These are phyloP conservation scores for Helostoma temminkii DNA, from an alignment of 2,797 vertebrate genomes.

Conservation along the genomic window DNA sequence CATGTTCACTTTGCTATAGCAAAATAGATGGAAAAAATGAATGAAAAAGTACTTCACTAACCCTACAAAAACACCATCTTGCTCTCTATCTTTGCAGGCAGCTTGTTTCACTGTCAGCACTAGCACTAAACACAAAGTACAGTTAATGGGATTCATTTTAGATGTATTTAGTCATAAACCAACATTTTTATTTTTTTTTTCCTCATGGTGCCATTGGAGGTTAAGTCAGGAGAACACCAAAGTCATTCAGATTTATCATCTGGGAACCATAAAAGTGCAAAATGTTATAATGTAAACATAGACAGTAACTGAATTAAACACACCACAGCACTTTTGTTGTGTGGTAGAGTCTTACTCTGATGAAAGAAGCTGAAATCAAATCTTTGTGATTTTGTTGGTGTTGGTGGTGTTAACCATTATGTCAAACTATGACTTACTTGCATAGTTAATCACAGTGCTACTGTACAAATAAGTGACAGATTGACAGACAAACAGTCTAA, in stretches of 20 bases:
- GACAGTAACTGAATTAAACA: background rate
- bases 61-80: no score
- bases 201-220: background rate
- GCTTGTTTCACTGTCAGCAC: no score
- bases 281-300: background rate
- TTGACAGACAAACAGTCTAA: slow-evolving; percentile 22
- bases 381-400: background rate
- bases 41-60: no score
- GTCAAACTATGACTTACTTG: slow-evolving; percentile 3
- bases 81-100: no score
- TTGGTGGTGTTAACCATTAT: slow-evolving; percentile 21
- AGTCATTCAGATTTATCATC: background rate
- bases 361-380: slow-evolving; percentile 2
- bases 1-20: no score
- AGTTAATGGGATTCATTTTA: background rate
- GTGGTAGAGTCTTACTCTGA: background rate
- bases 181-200: no score
- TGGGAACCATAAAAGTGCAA: no score
- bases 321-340: background rate
- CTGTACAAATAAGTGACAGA: slow-evolving; percentile 46
- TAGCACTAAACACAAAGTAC: background rate
- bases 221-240: background rate
- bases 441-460: slow-evolving; percentile 30
- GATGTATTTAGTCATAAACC: background rate
- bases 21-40: no score